Conservation (phyloP, 1,140 invertebrate genomes). For the Oryzaephilus surinamensis region DNA sequence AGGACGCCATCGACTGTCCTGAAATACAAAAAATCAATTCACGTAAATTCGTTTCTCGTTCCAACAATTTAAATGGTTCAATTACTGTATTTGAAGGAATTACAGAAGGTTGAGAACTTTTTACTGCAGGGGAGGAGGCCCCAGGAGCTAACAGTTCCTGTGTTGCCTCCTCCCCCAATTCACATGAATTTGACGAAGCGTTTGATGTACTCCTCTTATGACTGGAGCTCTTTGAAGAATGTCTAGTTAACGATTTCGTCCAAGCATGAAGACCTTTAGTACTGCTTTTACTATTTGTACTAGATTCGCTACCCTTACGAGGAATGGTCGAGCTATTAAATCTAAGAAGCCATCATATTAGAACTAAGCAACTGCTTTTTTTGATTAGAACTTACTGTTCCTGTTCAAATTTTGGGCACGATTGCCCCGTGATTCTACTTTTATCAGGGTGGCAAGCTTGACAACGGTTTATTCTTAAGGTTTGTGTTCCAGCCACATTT, state of each 20-base stretch:
- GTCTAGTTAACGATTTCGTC: slow-evolving; percentile 22
- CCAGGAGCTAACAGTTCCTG: slow-evolving; percentile 14
- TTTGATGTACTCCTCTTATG: slow-evolving; percentile 22
- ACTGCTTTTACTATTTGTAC: slow-evolving; percentile 18
- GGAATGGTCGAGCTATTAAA: slow-evolving; percentile 28
- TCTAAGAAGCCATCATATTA: slow-evolving; percentile 2
- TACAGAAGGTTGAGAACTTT: not conserved
- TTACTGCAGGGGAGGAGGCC: slow-evolving; percentile 26
- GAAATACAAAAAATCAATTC: not conserved
- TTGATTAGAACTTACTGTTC: slow-evolving; percentile 24
- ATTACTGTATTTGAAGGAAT: not conserved
- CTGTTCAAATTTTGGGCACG: slow-evolving; percentile 34
- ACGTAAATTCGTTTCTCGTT: not conserved
- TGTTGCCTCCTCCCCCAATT: slow-evolving; percentile 33
- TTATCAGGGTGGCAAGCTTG: slow-evolving; percentile 26
- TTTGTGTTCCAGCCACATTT: slow-evolving; percentile 5
- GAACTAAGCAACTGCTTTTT: slow-evolving; percentile 5
- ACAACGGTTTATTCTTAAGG: slow-evolving; percentile 23
- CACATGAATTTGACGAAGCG: slow-evolving; percentile 26
- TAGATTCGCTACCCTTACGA: slow-evolving; percentile 25
- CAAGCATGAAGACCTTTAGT: slow-evolving; percentile 19
- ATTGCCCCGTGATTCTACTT: slow-evolving; percentile 34
- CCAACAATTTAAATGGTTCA: too few species aligned
- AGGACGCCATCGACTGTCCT: slow-evolving; percentile 3
- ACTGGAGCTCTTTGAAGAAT: slow-evolving; percentile 7